Evolutionary conservation across 2,888 invertebrate genomes (phyloP), one percentile per base, ranked within the genome.

Genomic region (Phymatocera aterrima): DNA sequence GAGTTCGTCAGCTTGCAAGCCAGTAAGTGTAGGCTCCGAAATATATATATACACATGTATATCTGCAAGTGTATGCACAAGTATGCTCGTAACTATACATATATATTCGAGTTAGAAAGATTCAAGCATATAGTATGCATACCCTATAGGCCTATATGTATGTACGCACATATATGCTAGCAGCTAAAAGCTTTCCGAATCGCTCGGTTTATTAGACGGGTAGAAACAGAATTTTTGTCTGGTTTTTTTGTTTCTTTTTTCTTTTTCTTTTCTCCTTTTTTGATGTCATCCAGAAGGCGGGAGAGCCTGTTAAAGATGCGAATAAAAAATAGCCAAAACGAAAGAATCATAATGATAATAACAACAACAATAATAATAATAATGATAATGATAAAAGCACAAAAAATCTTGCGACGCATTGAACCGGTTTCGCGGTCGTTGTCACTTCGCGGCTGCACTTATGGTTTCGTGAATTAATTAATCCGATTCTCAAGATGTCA

Each of bases 1-100:
- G 72, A 31, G 72, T 72, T 72, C 72, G 48, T 72, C n/a, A 72
- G 72, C 72, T 72, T 51, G 72, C 51, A 34, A 24, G 31, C 24
- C 6, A 64, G 15, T 28, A 64, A 12, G 6, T 8, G 15, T 6
- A n/a, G 12, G 43, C 46, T 68, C 6, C n/a, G 43, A 68, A 46
- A 12, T 60, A 54, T 18, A 2, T 40, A 28, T 46, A 46, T 34
- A n/a, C n/a, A n/a, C n/a, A n/a, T n/a, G n/a, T n/a, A n/a, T n/a
- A n/a, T n/a, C n/a, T n/a, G n/a, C n/a, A n/a, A n/a, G n/a, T n/a
- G n/a, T n/a, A n/a, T n/a, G n/a, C n/a, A n/a, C n/a, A n/a, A n/a
- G n/a, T n/a, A n/a, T n/a, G n/a, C n/a, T n/a, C n/a, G n/a, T n/a
- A n/a, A n/a, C n/a, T n/a, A n/a, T 68, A 12, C 31, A 54, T 18